phyloP scores from a whole-genome alignment of 2,888 invertebrate species.

The Rhagophthalmus giganteus region DNA sequence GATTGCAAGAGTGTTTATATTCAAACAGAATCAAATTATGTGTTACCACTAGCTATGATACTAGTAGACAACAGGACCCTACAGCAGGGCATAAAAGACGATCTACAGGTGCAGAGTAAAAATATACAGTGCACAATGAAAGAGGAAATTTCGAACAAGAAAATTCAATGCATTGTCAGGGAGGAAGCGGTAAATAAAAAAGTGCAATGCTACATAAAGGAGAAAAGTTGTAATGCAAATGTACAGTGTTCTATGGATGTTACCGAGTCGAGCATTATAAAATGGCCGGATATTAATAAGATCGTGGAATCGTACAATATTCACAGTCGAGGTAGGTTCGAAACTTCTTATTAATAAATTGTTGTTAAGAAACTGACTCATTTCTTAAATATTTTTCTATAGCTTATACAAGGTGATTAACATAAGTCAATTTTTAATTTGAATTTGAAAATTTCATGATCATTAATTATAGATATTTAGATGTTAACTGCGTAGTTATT shows the following conservation, averaged over 20 bases:
- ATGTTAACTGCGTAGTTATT: too few species aligned
- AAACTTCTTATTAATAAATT: conserved; percentile 8
- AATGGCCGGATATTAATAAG: conserved; percentile 60
- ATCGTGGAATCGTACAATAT: conserved; percentile 59
- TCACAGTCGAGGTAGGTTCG: conserved; percentile 58
- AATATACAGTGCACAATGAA: conserved; percentile 8
- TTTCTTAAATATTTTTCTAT: conserved; percentile 4
- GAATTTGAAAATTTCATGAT: too few species aligned
- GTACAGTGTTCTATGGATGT: too few species aligned
- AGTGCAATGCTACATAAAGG: conserved; percentile 15
- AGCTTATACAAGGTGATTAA: too few species aligned
- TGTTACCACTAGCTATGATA: conserved; percentile 41
- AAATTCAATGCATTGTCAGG: conserved; percentile 13
- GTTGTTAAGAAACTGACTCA: conserved; percentile 14
- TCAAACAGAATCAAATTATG: conserved; percentile 35
- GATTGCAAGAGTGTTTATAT: conserved; percentile 24
- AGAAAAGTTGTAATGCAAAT: too few species aligned
- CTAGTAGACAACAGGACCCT: conserved; percentile 31
- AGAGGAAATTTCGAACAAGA: conserved; percentile 8
- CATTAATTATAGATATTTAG: too few species aligned
- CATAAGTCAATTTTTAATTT: too few species aligned
- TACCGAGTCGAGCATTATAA: conserved; percentile 11
- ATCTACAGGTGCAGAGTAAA: conserved; percentile 5
- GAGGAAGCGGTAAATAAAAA: conserved; percentile 7
- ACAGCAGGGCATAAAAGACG: conserved; percentile 1